Conservation (phyloP, 1,140 invertebrate species). For the Papilio helenus region DNA sequence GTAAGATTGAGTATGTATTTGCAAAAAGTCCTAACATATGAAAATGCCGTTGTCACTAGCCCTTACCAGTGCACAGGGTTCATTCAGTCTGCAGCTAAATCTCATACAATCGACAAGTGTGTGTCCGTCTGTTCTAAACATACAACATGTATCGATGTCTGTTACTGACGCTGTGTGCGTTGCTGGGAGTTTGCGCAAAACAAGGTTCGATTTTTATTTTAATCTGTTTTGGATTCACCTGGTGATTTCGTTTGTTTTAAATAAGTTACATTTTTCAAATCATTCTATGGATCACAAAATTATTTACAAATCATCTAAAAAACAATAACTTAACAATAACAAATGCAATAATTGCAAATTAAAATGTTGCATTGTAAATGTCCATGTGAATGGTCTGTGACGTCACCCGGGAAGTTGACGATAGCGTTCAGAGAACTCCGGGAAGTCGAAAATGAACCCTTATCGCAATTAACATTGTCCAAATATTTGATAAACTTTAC, state of each 20-base stretch:
- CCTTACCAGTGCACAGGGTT: neutral
- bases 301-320: neutral
- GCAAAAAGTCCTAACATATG: neutral
- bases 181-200: neutral
- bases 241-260: neutral
- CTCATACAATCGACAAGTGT: conserved; percentile 23
- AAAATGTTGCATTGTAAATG: neutral
- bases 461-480: neutral
- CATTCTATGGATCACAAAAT: no score
- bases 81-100: conserved; percentile 28
- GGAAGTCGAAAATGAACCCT: neutral
- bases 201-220: conserved; percentile 22
- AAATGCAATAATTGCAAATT: neutral
- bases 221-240: conserved; percentile 18
- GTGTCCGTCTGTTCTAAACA: neutral
- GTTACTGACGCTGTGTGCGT: conserved; percentile 12
- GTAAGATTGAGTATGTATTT: no score
- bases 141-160: conserved; percentile 26
- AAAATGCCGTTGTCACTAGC: neutral
- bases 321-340: no score
- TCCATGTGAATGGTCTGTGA: neutral
- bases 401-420: conserved; percentile 15
- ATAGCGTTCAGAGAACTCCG: conserved; percentile 25
- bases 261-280: neutral
- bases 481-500: neutral